Percentiles rank a stretch among this genome's conserved stretches.
Evolutionary conservation across 2,113 vertebrate genomes (phyloP).

Genomic region (Macrotus californicus): DNA sequence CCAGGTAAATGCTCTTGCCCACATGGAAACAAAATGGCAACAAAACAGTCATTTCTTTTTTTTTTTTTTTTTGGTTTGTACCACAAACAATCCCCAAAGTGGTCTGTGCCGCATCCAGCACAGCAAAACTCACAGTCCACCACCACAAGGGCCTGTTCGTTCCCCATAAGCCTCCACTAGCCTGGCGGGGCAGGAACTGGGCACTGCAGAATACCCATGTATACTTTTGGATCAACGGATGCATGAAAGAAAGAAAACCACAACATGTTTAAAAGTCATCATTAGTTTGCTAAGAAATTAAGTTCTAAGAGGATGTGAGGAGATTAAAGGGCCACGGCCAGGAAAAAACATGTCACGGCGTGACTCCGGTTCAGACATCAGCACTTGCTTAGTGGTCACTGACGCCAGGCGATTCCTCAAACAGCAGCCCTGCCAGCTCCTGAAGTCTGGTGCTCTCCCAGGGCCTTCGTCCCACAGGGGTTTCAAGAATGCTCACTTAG

Average conservation of each 20-base stretch:
- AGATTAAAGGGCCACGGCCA: not conserved
- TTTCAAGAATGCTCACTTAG: not conserved
- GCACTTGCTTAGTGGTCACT: not conserved
- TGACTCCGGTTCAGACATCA: accelerated
- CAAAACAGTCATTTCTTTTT: not conserved
- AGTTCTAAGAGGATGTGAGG: not conserved
- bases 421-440: not conserved
- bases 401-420: too few species aligned
- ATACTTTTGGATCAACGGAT: not conserved
- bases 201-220: not conserved
- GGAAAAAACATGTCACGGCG: accelerated
- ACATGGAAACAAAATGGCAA: not conserved
- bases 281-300: not conserved
- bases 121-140: not conserved
- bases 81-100: not conserved
- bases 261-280: not conserved
- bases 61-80: not conserved
- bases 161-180: not conserved
- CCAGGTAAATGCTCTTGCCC: not conserved
- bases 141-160: not conserved
- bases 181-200: not conserved
- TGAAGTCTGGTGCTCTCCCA: not conserved
- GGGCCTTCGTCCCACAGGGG: not conserved
- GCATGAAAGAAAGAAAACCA: too few species aligned
- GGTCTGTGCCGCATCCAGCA: not conserved